Conservation (phyloP, 2,888 invertebrate genomes). For the Phytoseiulus persimilis region DNA sequence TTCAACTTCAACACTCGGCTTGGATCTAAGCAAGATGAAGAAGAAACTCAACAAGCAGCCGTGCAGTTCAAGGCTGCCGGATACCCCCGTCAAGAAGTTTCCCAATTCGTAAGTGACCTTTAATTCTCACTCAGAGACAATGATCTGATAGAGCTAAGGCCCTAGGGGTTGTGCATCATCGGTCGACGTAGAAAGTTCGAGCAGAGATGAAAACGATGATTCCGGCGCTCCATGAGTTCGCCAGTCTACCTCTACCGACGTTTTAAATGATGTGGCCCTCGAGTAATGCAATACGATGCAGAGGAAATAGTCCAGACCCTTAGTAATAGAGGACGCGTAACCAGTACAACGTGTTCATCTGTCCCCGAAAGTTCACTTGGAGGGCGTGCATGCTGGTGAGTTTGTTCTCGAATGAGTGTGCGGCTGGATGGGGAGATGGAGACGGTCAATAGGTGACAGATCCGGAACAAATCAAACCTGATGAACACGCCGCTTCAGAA, state of each 20-base stretch:
- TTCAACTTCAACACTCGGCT: conserved; percentile 35
- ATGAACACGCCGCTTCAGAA: too few species aligned
- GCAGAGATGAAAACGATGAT: not conserved
- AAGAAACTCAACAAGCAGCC: conserved; percentile 20
- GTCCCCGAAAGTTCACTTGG: not conserved
- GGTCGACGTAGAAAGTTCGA: too few species aligned
- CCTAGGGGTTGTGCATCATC: too few species aligned
- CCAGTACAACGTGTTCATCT: not conserved
- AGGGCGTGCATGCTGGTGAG: not conserved
- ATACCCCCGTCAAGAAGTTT: conserved; percentile 29
- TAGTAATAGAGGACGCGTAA: not conserved
- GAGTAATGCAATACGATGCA: not conserved
- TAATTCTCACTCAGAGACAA: not conserved
- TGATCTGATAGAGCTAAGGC: not conserved
- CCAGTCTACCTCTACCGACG: not conserved
- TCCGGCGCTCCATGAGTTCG: not conserved
- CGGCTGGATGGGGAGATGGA: not conserved
- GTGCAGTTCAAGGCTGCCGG: conserved; percentile 29
- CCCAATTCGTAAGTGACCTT: conserved; percentile 8
- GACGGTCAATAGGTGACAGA: too few species aligned
- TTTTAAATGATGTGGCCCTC: not conserved
- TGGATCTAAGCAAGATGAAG: conserved; percentile 10
- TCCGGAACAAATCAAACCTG: too few species aligned
- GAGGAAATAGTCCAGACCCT: not conserved
- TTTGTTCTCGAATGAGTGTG: not conserved